Conservation (phyloP, 1,140 invertebrate genomes). For the Drosophila carrolli region DNA sequence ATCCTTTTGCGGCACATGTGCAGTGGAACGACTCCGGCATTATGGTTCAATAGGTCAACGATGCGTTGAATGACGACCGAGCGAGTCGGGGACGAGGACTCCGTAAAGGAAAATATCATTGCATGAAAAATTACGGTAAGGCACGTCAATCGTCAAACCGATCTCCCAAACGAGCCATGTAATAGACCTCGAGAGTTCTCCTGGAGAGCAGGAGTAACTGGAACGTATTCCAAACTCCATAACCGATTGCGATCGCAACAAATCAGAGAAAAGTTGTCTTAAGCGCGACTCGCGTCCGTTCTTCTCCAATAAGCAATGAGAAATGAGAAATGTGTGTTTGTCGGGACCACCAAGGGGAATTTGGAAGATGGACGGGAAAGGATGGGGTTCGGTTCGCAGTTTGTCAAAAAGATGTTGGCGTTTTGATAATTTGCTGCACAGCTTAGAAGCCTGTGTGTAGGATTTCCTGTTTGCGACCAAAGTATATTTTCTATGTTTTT, state of each 20-base stretch:
- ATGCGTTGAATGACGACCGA: conserved; percentile 74
- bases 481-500: conserved; percentile 50
- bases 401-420: conserved; percentile 83
- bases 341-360: conserved; percentile 37
- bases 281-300: conserved; percentile 57
- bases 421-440: conserved; percentile 79
- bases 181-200: conserved; percentile 37
- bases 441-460: conserved; percentile 63
- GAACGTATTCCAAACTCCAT: conserved; percentile 37
- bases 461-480: conserved; percentile 73
- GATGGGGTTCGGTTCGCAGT: conserved; percentile 62
- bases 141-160: conserved; percentile 74
- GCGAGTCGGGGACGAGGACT: conserved; percentile 37
- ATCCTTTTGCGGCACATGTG: conserved; percentile 76
- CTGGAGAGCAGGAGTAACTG: conserved; percentile 42
- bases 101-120: conserved; percentile 67
- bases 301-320: conserved; percentile 33
- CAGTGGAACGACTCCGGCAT: conserved; percentile 43
- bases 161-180: conserved; percentile 73
- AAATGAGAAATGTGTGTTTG: conserved; percentile 36
- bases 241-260: conserved; percentile 76
- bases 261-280: conserved; percentile 69
- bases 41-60: conserved; percentile 83
- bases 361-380: conserved; percentile 8
- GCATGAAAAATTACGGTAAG: conserved; percentile 80